Conservation (phyloP, 1,140 invertebrate species). For the Sminthurinus signatus region DNA sequence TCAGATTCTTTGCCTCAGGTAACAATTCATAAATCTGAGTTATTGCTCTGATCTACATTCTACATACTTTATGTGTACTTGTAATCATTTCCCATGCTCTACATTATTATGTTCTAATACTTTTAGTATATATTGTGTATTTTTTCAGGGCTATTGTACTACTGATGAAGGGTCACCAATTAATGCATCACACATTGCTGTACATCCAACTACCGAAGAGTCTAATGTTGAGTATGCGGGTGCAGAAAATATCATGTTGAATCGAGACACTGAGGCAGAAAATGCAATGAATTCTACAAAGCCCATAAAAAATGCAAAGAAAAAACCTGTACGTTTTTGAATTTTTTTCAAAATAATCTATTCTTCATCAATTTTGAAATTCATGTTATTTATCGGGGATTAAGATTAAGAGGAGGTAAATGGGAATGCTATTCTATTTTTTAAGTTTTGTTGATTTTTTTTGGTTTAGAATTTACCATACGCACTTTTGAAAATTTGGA, state of each 20-base stretch:
- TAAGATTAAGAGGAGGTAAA: too few relatives aligned
- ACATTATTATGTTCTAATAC: too few relatives aligned
- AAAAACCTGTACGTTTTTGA: slow-evolving; percentile 9
- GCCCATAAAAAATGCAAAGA: not conserved
- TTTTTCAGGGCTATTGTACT: slow-evolving; percentile 44
- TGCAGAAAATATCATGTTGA: not conserved
- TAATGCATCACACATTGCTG: not conserved
- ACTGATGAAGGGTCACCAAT: not conserved
- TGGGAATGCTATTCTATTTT: too few relatives aligned
- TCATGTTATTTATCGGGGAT: not conserved
- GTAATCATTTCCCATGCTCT: too few relatives aligned
- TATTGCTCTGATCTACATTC: too few relatives aligned
- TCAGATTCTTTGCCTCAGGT: slow-evolving; percentile 46
- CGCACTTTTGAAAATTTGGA: slow-evolving; percentile 49
- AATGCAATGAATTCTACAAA: not conserved
- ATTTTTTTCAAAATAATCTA: not conserved
- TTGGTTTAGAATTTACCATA: slow-evolving; percentile 21
- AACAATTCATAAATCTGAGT: too few relatives aligned
- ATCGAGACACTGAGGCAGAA: not conserved
- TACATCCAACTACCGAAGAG: not conserved
- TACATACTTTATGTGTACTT: too few relatives aligned
- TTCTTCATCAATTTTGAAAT: not conserved
- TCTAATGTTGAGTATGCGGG: not conserved
- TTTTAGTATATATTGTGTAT: too few relatives aligned
- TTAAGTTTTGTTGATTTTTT: not conserved